A percentile compares a stretch with the other conserved stretches of the same genome.
Evolutionary conservation across 2,113 vertebrate species (phyloP).

Genomic region (Egretta garzetta): DNA sequence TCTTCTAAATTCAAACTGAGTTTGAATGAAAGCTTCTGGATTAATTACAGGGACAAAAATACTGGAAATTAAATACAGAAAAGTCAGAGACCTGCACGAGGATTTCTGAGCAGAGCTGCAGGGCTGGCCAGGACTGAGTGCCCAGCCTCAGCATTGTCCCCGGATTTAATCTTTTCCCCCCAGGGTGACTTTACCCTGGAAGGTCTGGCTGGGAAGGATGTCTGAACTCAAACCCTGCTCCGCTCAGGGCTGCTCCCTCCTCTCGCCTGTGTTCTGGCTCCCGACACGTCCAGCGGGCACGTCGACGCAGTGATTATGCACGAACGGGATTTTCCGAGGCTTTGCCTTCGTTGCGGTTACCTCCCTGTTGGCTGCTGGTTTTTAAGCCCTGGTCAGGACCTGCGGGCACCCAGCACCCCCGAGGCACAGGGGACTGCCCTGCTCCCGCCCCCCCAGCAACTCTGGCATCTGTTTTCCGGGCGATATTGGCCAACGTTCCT

Average conservation of each 20-base stretch:
- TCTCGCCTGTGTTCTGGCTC: neutral
- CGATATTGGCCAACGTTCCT: neutral
- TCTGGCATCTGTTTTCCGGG: neutral
- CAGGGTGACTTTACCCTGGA: neutral
- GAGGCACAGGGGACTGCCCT: fast-evolving
- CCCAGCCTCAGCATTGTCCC: fast-evolving
- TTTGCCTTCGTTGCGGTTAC: neutral
- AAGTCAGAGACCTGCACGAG: neutral
- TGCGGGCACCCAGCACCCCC: fast-evolving
- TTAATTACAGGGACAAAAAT: neutral
- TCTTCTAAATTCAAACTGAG: neutral
- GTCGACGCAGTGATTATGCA: fast-evolving
- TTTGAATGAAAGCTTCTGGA: neutral
- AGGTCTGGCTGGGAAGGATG: neutral
- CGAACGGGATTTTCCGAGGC: neutral
- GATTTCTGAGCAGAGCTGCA: neutral
- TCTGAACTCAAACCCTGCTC: no score
- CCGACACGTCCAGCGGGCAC: neutral
- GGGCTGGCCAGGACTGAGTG: neutral
- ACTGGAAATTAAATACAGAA: neutral
- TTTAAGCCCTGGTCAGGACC: neutral
- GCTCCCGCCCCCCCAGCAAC: neutral
- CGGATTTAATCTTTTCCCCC: neutral
- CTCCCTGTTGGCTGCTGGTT: neutral
- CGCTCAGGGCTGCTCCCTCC: neutral